Evolutionary conservation across 2,797 vertebrate species (phyloP), one percentile per base, ranked within the genome.

Genomic region (Pantherophis alleghaniensis): DNA sequence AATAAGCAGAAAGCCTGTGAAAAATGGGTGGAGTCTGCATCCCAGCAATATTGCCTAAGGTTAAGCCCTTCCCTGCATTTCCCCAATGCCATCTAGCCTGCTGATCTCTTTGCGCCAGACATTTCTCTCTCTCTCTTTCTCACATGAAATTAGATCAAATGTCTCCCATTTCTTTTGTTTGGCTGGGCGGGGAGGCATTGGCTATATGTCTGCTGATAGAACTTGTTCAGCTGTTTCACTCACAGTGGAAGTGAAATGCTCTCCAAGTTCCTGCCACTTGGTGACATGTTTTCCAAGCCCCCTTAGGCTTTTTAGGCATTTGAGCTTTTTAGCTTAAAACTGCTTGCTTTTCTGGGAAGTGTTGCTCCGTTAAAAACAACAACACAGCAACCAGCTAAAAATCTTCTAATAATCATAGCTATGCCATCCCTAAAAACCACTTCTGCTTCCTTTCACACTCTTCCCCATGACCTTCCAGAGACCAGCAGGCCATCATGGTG

Each of bases 401-500:
- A 74, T 20, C 79, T 86, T 89, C 55, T 92, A 14, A 66, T 7
- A 92, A 47, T 47, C 42, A 47, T 86, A 69, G 55, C 61, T 0
- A 1, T 57, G 90, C 91, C 59, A 69, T 42, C 88, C 88, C 66
- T 90, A 74, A 55, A 63, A 93, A 7, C 28, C 0, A 0, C 91
- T 95, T 87, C 94, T 89, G 93, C 87, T 87, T 94, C 47, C 4
- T 94, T 91, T 96, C 0, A 0, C 89, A 51, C 51, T 12, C 12
- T 1, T 93, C 90, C 93, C 88, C 16, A 32, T 59, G 94, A 88
- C 94, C 95, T 22, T 0, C n/a, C 88, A 92, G 91, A 94, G 89
- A 93, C 90, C 90, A 92, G 11, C 95, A 94, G 96, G 89, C 94
- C 95, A 96, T 1, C 0, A 0, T 94, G 79, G 86, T 83, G 90